A percentile compares a stretch with the other conserved stretches of the same genome.
Evolutionary conservation across 2,888 invertebrate genomes (phyloP).

Genomic region (Drosophila glabriapex): DNA sequence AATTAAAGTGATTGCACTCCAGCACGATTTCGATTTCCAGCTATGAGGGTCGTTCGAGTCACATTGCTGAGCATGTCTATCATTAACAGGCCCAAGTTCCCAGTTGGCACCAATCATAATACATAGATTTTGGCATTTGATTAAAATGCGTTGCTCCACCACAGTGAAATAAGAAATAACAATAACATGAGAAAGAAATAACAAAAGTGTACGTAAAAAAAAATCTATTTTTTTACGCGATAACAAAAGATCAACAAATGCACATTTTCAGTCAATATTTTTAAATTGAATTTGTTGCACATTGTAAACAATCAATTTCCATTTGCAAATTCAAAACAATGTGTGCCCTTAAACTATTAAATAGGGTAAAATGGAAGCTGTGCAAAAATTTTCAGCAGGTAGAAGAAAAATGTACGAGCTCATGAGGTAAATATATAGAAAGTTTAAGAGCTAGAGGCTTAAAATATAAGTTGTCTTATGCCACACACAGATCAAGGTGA

Average conservation of each 20-base stretch:
- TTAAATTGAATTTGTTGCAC: neutral
- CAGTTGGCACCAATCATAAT: conserved; percentile 25
- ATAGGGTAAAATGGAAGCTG: neutral
- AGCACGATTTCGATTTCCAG: conserved; percentile 71
- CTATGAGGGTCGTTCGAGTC: conserved; percentile 47
- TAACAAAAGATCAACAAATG: neutral
- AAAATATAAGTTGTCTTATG: too few relatives aligned
- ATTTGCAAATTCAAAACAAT: conserved; percentile 1
- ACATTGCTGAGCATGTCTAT: conserved; percentile 52
- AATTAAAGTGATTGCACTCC: conserved; percentile 70
- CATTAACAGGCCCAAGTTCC: conserved; percentile 36
- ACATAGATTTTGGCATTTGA: conserved; percentile 25
- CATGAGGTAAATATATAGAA: neutral
- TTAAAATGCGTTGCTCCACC: conserved; percentile 19
- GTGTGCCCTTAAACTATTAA: neutral
- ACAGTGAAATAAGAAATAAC: neutral
- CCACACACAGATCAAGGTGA: neutral
- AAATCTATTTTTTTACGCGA: neutral
- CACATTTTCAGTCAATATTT: neutral
- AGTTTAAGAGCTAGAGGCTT: neutral
- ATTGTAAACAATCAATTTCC: neutral
- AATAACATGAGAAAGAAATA: neutral
- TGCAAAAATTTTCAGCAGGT: neutral
- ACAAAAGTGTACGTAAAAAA: neutral
- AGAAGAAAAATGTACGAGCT: neutral